These are phyloP conservation scores for Cuculus canorus DNA, from an alignment of 2,797 vertebrate species.

Conservation along the genomic window DNA sequence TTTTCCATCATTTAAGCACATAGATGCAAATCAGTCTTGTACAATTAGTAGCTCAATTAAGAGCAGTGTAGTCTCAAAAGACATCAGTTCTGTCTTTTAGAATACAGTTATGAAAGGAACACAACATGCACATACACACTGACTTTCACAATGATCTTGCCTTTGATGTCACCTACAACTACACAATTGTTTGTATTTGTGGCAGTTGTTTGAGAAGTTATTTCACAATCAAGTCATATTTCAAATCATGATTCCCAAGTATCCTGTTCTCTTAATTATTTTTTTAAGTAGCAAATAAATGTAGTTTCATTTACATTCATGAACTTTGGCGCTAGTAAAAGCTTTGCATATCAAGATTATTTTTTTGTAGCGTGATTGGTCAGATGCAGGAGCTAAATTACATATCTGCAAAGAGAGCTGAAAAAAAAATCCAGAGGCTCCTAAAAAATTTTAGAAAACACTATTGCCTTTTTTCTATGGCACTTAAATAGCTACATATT, in stretches of 20 bases:
- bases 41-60: conserved; percentile 16
- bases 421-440: neutral
- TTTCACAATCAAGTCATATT: conserved; percentile 10
- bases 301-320: neutral
- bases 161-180: neutral
- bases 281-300: conserved; percentile 25
- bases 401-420: neutral
- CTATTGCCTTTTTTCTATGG: conserved; percentile 36
- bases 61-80: neutral
- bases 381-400: conserved; percentile 14
- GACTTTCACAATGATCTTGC: neutral
- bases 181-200: neutral
- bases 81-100: neutral
- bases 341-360: neutral
- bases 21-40: conserved; percentile 28
- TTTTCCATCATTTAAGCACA: conserved; percentile 24
- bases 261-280: neutral
- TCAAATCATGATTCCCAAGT: neutral
- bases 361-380: neutral
- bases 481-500: conserved; percentile 33
- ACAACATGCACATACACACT: neutral
- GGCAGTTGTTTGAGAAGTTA: neutral
- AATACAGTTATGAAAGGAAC: neutral
- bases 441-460: conserved; percentile 42
- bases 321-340: neutral